Conservation (phyloP, 2,113 vertebrate genomes). For the Tursiops truncatus region DNA sequence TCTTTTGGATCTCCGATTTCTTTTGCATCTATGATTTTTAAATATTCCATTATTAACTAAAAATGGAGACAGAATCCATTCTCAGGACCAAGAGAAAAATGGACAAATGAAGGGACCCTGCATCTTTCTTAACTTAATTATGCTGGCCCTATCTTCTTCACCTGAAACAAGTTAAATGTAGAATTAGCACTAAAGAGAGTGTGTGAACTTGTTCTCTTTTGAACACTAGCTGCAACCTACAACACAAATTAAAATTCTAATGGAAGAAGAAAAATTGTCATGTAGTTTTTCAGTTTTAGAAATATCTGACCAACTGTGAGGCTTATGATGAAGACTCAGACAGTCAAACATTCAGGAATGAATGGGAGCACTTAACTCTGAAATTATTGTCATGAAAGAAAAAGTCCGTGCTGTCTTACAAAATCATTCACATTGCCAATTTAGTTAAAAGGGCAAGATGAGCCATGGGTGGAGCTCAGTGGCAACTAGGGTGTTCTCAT, state of each 20-base stretch:
- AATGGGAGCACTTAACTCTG: background rate
- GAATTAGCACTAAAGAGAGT: background rate
- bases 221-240: background rate
- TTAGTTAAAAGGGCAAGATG: background rate
- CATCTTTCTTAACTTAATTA: background rate
- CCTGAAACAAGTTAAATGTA: background rate
- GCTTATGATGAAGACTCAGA: background rate
- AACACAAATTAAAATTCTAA: background rate
- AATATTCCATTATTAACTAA: background rate
- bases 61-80: background rate
- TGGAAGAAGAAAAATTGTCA: background rate
- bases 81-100: background rate
- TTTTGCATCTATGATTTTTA: background rate
- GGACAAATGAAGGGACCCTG: background rate
- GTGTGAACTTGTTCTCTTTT: background rate
- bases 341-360: background rate
- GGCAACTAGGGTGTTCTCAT: background rate
- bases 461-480: background rate
- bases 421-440: background rate
- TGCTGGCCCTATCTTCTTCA: background rate
- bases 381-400: background rate
- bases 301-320: background rate
- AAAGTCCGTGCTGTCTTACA: background rate
- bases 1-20: background rate
- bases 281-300: background rate